These are phyloP conservation scores for Cynocephalus volans DNA, from an alignment of 2,113 vertebrate species.

Conservation along the genomic window DNA sequence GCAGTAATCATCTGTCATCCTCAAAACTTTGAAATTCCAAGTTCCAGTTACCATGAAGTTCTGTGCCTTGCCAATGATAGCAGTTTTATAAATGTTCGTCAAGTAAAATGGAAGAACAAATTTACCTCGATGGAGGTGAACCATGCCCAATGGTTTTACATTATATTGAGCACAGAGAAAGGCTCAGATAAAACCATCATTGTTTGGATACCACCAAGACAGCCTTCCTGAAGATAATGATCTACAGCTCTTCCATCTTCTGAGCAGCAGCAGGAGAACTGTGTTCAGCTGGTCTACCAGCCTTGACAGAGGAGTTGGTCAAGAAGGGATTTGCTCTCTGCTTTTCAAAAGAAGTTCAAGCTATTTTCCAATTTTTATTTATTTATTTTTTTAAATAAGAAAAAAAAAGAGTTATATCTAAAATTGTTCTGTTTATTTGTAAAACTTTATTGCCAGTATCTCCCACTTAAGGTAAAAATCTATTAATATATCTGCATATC, in stretches of 20 bases:
- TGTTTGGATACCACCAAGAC: background rate
- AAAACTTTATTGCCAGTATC: background rate
- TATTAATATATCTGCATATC: background rate
- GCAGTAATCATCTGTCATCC: constrained; percentile 15
- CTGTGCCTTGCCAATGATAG: background rate
- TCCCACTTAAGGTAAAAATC: background rate
- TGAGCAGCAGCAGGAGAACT: background rate
- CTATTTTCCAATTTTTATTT: background rate
- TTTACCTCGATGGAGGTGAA: background rate
- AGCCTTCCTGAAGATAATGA: background rate
- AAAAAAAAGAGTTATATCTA: background rate
- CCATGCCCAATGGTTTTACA: background rate
- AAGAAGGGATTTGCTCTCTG: background rate
- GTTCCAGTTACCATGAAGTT: background rate
- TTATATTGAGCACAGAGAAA: background rate
- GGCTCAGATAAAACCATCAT: background rate
- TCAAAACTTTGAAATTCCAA: constrained; percentile 41
- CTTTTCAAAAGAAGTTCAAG: background rate
- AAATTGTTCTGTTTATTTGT: constrained; percentile 39
- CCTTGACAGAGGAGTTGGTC: background rate
- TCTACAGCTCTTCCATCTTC: background rate
- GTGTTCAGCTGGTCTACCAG: background rate
- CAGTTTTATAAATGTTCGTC: background rate
- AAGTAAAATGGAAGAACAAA: background rate
- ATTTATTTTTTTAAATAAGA: constrained; percentile 37